Base-by-base conservation (phyloP, 2,888 invertebrate species). In the Hartigia nigra region DNA sequence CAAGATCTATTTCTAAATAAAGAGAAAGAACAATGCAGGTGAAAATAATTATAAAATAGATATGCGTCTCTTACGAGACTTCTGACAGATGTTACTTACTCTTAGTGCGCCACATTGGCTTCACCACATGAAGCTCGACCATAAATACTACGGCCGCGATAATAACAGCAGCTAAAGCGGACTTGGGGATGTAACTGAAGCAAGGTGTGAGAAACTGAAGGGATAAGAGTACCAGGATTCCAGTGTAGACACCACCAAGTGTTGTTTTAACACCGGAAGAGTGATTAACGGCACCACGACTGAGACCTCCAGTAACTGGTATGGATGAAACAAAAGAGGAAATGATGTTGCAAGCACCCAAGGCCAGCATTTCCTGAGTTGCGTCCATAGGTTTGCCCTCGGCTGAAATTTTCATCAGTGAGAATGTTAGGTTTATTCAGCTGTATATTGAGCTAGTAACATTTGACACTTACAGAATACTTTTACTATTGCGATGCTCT, bases 401-500 rank as follows among this genome's bases (percentile, higher is more conserved):
- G 77, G 94, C 94, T 94, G 85, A 37, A 91, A 87, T 23, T 23
- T 55, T 55, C 9, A 55, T 55, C 14, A 55, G 23, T 23, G 55
- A 23, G 2, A 55, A 55, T 23, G 23, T 55, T 23, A 23, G 23
- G 5, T 55, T 4, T 55, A n/a, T 23, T 55, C 1, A 23, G 55
- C 23, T 55, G 5, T 23, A 9, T 2, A 23, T 9, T 55, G 23
- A 2, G 14, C 12, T 2, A 14, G 31, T 14, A 34, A 72, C 12
- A 12, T 4, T 72, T 39, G 70, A 11, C 74, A 90, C 93, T 93
- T 91, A 94, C 94, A 92, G 89, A 95, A 95, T 31, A 95, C 95
- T 93, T 95, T 95, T 70, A 95, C 95, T 75, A 96, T 93, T 4
- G 96, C 95, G 81, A 96, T 94, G 83, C 95, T 94, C 88, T 96